These are phyloP conservation scores for Heliconius aoede DNA, from an alignment of 2,888 invertebrate species.

Conservation along the genomic window DNA sequence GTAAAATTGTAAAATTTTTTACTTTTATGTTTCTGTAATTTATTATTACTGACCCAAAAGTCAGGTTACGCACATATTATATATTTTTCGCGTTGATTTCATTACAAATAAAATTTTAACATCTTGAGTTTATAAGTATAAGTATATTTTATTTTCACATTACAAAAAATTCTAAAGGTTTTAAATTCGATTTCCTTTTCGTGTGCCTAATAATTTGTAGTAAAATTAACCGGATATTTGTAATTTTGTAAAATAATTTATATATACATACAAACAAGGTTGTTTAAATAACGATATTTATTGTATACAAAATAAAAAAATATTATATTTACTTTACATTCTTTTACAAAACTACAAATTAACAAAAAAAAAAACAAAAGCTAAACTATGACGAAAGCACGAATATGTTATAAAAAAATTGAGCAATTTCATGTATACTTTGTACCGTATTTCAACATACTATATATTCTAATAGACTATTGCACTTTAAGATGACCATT, in stretches of 20 bases:
- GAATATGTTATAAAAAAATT: constrained; percentile 10
- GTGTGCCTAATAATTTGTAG: too few species aligned
- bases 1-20: background rate
- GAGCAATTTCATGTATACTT: constrained; percentile 34
- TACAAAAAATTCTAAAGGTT: background rate
- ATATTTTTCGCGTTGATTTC: background rate
- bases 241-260: too few species aligned
- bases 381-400: background rate
- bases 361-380: background rate
- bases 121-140: background rate
- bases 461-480: constrained; percentile 53
- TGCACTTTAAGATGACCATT: constrained; percentile 69
- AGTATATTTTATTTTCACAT: background rate
- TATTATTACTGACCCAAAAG: background rate
- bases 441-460: constrained; percentile 39
- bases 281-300: background rate
- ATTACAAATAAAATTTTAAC: background rate
- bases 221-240: too few species aligned
- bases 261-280: background rate
- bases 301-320: background rate
- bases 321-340: background rate
- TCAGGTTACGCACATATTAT: background rate
- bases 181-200: background rate
- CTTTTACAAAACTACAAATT: background rate
- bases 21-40: background rate